Evolutionary conservation across 1,140 invertebrate genomes (phyloP).

Genomic region (Ceratina japonica): DNA sequence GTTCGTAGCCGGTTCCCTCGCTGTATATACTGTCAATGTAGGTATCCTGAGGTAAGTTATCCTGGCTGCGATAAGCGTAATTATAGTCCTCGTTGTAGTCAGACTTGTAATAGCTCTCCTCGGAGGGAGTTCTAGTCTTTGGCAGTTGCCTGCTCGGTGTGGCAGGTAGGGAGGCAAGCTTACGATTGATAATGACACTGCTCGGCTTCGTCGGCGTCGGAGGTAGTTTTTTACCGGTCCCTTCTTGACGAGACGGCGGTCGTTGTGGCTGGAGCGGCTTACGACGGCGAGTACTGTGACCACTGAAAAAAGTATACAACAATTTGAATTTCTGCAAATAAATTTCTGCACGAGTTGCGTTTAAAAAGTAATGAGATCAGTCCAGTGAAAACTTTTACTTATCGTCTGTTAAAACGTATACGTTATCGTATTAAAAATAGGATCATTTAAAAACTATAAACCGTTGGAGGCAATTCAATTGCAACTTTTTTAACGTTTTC

Average conservation of each 20-base stretch:
- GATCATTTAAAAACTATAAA: too few relatives aligned
- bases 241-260: constrained; percentile 70
- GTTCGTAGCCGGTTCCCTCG: constrained; percentile 57
- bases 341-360: too few relatives aligned
- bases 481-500: too few relatives aligned
- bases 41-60: constrained; percentile 80
- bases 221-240: constrained; percentile 75
- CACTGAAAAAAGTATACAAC: constrained; percentile 53
- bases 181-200: constrained; percentile 67
- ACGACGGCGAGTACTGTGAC: constrained; percentile 65
- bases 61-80: constrained; percentile 84
- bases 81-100: constrained; percentile 86
- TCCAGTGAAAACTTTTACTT: too few relatives aligned
- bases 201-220: constrained; percentile 77
- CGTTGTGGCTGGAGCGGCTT: constrained; percentile 70
- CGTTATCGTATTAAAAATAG: too few relatives aligned
- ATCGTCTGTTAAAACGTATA: too few relatives aligned
- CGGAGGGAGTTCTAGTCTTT: constrained; percentile 76
- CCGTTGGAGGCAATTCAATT: too few relatives aligned
- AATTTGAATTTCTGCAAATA: not conserved
- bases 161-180: constrained; percentile 78
- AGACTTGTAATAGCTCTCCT: constrained; percentile 79
- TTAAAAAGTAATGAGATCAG: too few relatives aligned
- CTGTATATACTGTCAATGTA: constrained; percentile 68
- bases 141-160: constrained; percentile 81